Percentiles rank a stretch among this genome's conserved stretches.
Evolutionary conservation across 1,140 invertebrate species (phyloP).

Genomic region (Brachionus manjavacas): DNA sequence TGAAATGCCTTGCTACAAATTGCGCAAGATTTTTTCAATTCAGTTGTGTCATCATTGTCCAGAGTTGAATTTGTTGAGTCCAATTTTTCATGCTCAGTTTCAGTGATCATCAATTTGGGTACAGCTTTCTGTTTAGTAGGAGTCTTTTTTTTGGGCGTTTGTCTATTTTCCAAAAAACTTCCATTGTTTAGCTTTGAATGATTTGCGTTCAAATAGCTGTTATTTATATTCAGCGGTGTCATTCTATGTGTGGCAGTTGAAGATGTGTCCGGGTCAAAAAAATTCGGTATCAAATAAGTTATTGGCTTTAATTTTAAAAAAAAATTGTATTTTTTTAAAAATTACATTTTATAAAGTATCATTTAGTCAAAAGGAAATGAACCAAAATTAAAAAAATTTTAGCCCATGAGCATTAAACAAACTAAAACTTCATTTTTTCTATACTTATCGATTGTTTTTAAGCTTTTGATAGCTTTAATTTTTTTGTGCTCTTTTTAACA

Average conservation of each 20-base stretch:
- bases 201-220: background rate
- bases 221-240: slow-evolving; percentile 6
- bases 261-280: slow-evolving; percentile 45
- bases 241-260: slow-evolving; percentile 43
- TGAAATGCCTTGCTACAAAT: background rate
- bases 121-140: background rate
- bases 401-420: too few relatives aligned
- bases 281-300: slow-evolving; percentile 48
- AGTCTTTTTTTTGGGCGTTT: background rate
- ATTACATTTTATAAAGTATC: too few relatives aligned
- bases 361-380: too few relatives aligned
- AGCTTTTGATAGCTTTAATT: too few relatives aligned
- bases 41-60: background rate
- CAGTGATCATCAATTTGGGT: background rate
- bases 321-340: background rate
- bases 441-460: too few relatives aligned
- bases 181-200: background rate
- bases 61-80: background rate
- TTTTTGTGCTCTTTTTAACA: background rate
- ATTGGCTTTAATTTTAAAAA: slow-evolving; percentile 46
- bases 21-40: background rate
- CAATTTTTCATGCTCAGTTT: background rate
- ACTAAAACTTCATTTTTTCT: too few relatives aligned
- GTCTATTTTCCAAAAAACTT: slow-evolving; percentile 15
- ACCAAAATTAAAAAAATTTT: too few relatives aligned